phyloP scores from a whole-genome alignment of 2,797 vertebrate species.

The Phoeniculus purpureus region DNA sequence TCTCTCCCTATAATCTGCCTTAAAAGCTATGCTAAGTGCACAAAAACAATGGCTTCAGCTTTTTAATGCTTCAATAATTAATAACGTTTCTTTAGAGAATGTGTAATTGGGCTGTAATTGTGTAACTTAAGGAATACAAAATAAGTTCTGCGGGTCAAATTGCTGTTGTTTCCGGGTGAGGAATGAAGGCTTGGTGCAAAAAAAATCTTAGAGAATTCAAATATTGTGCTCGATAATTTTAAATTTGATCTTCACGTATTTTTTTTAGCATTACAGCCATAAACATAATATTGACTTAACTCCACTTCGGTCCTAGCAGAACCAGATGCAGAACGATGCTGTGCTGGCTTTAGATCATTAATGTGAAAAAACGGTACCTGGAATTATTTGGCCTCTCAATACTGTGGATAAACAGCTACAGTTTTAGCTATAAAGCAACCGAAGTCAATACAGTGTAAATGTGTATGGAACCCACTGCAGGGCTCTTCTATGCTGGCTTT shows the following conservation, averaged over 20 bases:
- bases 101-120: slow-evolving; percentile 56
- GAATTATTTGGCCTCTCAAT: not conserved
- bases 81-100: slow-evolving; percentile 63
- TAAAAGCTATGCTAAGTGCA: slow-evolving; percentile 72
- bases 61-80: slow-evolving; percentile 73
- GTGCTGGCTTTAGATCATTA: not conserved
- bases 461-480: not conserved
- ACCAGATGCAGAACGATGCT: not conserved
- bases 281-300: not conserved
- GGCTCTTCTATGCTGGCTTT: not conserved
- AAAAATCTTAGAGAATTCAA: slow-evolving; percentile 35
- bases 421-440: not conserved
- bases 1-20: slow-evolving; percentile 57
- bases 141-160: slow-evolving; percentile 62
- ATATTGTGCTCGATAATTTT: slow-evolving; percentile 37
- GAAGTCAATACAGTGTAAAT: not conserved
- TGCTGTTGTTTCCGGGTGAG: not conserved
- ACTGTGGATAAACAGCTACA: not conserved
- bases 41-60: slow-evolving; percentile 73
- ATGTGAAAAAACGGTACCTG: slow-evolving; percentile 25
- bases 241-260: not conserved
- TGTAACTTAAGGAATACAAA: slow-evolving; percentile 55
- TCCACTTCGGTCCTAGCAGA: not conserved
- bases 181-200: slow-evolving; percentile 23
- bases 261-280: not conserved